Percentiles rank a stretch among this genome's conserved stretches.
These are phyloP conservation scores for Motacilla tschutschensis DNA, from an alignment of 2,113 vertebrate genomes.

Conservation along the genomic window DNA sequence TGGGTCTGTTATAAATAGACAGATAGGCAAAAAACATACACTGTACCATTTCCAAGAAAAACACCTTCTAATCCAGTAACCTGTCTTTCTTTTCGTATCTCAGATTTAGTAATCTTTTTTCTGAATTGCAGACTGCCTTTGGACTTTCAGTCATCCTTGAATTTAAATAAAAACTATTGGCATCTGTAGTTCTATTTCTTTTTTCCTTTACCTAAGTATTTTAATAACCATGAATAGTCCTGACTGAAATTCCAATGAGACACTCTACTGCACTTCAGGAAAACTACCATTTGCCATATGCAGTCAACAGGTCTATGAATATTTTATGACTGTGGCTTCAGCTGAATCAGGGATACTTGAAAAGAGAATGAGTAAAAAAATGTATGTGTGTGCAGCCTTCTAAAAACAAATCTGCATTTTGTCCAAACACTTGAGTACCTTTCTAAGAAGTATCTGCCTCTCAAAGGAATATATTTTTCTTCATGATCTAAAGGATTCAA, in stretches of 20 bases:
- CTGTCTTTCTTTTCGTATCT: slow-evolving; percentile 16
- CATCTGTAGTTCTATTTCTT: not conserved
- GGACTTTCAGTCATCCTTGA: not conserved
- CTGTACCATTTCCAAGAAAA: slow-evolving; percentile 52
- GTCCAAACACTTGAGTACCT: not conserved
- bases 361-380: not conserved
- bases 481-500: not conserved
- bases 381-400: not conserved
- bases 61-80: slow-evolving; percentile 33
- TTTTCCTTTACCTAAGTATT: not conserved
- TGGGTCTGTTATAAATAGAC: slow-evolving; percentile 55
- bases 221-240: not conserved
- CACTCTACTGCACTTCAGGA: not conserved
- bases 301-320: not conserved
- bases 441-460: not conserved
- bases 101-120: not conserved
- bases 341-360: not conserved
- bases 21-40: slow-evolving; percentile 17
- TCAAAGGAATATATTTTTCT: not conserved
- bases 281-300: not conserved
- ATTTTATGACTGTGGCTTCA: not conserved
- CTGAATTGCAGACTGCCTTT: not conserved
- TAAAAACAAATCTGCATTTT: not conserved
- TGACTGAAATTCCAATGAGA: not conserved
- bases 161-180: slow-evolving; percentile 39